A percentile compares a stretch with the other conserved stretches of the same genome.
Evolutionary conservation across 30 jellyfish, hydroid and myxozoan genomes (phyloP).

Genomic region (Catostylus mosaicus): DNA sequence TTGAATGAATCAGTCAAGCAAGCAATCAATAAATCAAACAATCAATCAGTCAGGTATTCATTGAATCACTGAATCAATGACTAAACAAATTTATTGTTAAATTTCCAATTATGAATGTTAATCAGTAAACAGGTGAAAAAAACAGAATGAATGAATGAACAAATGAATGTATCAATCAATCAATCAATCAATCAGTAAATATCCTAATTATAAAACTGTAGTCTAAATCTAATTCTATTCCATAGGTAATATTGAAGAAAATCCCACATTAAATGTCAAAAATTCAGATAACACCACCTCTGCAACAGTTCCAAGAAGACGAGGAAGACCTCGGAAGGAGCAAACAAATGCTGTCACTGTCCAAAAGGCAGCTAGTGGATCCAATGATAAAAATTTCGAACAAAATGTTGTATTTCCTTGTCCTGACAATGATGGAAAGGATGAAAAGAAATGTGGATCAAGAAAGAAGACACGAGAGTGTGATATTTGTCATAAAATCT

Average conservation of each 20-base stretch:
- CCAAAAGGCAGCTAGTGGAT: not conserved
- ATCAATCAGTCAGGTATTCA: not conserved
- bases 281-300: not conserved
- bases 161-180: not conserved
- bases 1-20: not conserved
- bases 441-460: slow-evolving; percentile 10
- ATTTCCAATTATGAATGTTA: too few relatives aligned
- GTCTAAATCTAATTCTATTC: not conserved
- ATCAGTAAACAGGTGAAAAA: too few relatives aligned
- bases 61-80: too few relatives aligned
- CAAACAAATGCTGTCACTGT: not conserved
- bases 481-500: slow-evolving; percentile 54
- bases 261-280: not conserved
- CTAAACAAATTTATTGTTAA: too few relatives aligned
- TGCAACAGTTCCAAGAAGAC: not conserved
- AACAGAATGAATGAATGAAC: slow-evolving; percentile 1
- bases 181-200: not conserved
- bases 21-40: not conserved
- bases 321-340: slow-evolving; percentile 40
- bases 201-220: too few relatives aligned
- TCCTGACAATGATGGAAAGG: not conserved
- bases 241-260: not conserved
- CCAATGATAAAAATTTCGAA: not conserved
- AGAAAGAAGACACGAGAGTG: slow-evolving; percentile 63
- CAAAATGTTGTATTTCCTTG: slow-evolving; percentile 20